Conservation (phyloP, 2,888 invertebrate genomes). For the Euproctis similis region DNA sequence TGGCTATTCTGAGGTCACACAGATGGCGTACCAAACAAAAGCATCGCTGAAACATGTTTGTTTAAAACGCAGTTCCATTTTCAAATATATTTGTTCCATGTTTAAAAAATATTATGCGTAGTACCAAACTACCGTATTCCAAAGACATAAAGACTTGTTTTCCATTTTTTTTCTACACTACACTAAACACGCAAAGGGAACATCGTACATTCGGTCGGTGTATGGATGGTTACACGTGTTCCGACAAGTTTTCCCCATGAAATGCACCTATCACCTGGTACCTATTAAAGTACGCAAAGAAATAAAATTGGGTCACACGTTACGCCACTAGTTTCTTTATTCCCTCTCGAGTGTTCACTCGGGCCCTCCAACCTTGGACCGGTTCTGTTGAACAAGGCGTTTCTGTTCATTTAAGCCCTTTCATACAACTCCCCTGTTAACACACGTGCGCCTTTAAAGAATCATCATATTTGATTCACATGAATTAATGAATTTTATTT, state of each 20-base stretch:
- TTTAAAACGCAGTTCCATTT: constrained; percentile 52
- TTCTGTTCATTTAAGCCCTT: constrained; percentile 35
- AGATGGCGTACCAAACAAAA: constrained; percentile 49
- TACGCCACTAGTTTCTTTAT: constrained; percentile 34
- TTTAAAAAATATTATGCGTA: constrained; percentile 1
- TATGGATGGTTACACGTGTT: constrained; percentile 54
- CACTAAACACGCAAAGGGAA: constrained; percentile 5
- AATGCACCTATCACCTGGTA: constrained; percentile 68
- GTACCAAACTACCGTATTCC: constrained; percentile 5
- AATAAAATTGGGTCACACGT: constrained; percentile 69
- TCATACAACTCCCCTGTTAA: constrained; percentile 41
- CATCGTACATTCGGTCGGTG: constrained; percentile 36
- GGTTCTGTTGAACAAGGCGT: constrained; percentile 33
- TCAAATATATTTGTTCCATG: constrained; percentile 13
- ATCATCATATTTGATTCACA: constrained; percentile 30
- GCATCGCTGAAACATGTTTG: constrained; percentile 41
- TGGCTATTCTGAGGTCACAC: constrained; percentile 55
- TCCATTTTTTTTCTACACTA: constrained; percentile 1
- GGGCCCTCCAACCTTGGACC: constrained; percentile 32
- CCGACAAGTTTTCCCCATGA: constrained; percentile 35
- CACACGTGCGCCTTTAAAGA: constrained; percentile 59
- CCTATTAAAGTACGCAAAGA: constrained; percentile 23
- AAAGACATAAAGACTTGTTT: constrained; percentile 7
- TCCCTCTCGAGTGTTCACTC: constrained; percentile 21
- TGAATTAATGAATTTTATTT: constrained; percentile 32